Percentiles rank a stretch among this genome's conserved stretches.
These are phyloP conservation scores for Epinephelus lanceolatus DNA, from an alignment of 2,113 vertebrate genomes.

Conservation along the genomic window DNA sequence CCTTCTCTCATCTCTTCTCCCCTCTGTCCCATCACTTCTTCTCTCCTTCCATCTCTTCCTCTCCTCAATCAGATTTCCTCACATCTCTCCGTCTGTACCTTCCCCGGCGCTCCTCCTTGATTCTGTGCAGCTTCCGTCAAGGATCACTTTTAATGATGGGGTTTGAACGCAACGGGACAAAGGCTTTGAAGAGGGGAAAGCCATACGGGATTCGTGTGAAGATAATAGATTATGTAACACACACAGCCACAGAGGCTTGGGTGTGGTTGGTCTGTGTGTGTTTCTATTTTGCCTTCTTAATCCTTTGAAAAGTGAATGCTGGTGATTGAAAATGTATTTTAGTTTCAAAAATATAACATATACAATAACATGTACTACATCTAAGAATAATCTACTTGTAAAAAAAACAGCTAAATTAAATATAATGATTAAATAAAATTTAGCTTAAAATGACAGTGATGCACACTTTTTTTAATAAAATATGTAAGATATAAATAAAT, in stretches of 20 bases:
- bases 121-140: conserved; percentile 33
- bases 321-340: background rate
- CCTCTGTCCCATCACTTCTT: background rate
- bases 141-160: conserved; percentile 57
- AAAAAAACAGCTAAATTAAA: background rate
- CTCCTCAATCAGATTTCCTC: conserved; percentile 12
- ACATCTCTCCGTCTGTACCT: background rate
- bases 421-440: background rate
- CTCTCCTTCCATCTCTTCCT: background rate
- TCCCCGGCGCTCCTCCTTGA: conserved; percentile 4
- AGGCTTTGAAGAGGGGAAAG: conserved; percentile 45
- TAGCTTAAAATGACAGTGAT: background rate
- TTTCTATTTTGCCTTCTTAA: background rate
- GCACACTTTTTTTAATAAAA: background rate
- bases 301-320: background rate
- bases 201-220: background rate
- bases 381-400: background rate
- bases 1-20: background rate
- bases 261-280: conserved; percentile 9
- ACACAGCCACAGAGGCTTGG: background rate
- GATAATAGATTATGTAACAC: conserved; percentile 12
- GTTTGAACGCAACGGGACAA: conserved; percentile 30
- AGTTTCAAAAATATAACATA: background rate
- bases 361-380: background rate
- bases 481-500: background rate